phyloP scores from a whole-genome alignment of 2,888 invertebrate species.

The Nemapogon koenigi region DNA sequence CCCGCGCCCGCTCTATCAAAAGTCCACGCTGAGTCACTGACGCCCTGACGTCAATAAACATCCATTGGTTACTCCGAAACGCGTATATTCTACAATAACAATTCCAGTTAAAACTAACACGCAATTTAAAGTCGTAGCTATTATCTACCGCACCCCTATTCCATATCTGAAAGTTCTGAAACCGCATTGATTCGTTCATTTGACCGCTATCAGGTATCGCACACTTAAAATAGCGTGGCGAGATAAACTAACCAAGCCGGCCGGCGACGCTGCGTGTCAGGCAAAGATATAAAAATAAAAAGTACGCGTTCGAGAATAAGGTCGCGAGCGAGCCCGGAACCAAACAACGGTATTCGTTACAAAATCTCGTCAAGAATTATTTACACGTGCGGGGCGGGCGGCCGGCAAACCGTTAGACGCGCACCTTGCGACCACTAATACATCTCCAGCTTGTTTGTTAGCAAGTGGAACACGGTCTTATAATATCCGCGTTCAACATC shows the following conservation, averaged over 20 bases:
- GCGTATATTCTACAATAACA: too few species aligned
- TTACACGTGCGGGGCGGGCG: slow-evolving; percentile 49
- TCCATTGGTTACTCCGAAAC: slow-evolving; percentile 22
- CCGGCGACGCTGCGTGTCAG: slow-evolving; percentile 27
- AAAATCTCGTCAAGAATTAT: slow-evolving; percentile 64
- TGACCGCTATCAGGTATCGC: slow-evolving; percentile 13
- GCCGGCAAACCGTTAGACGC: slow-evolving; percentile 42
- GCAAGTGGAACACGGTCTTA: slow-evolving; percentile 42
- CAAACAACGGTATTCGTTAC: slow-evolving; percentile 59
- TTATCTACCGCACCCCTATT: background rate
- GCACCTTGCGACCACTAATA: too few species aligned
- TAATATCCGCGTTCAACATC: too few species aligned
- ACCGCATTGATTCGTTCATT: slow-evolving; percentile 10
- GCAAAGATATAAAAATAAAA: slow-evolving; percentile 55
- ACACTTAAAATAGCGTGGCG: slow-evolving; percentile 24
- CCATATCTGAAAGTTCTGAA: too few species aligned
- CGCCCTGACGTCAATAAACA: slow-evolving; percentile 7
- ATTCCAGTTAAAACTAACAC: slow-evolving; percentile 8
- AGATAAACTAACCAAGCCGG: slow-evolving; percentile 21
- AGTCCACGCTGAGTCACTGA: slow-evolving; percentile 29
- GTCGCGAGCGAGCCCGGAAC: slow-evolving; percentile 59
- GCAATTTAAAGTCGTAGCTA: background rate
- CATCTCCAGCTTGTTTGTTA: too few species aligned
- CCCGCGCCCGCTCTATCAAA: slow-evolving; percentile 24
- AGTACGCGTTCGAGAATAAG: slow-evolving; percentile 52